Base-by-base conservation (phyloP, 1,140 invertebrate species). In the Tenebrio molitor region DNA sequence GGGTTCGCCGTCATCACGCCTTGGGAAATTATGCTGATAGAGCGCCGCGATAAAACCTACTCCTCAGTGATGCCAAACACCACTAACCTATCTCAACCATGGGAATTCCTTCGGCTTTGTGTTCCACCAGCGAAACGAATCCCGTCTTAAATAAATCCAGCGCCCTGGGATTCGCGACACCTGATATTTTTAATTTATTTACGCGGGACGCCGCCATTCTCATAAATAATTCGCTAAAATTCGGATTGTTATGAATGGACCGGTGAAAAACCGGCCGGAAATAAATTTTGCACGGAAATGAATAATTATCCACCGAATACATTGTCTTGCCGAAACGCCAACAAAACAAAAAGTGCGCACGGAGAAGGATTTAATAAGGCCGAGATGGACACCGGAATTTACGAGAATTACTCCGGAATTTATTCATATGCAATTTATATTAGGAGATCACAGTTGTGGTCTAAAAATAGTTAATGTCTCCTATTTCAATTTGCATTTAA, bases 11-110 rank as follows among this genome's bases (percentile, higher is more conserved):
- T 66, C 64, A 66, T 66, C 64, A 66, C 36, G 64, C 64, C 64
- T 66, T 66, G 64, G 64, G 64, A 66, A 66, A 66, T 66, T 66
- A 66, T 66, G 64, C 17, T 66, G 64, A 66, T 66, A 66, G 64
- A 5, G 42, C 64, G 17, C 21, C 21, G 39, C 34, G 39, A 66
- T 65, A 65, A 42, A 66, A 42, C 64, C 36, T 42, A 44, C 42
- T 66, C 42, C 64, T 66, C 42, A 16, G 23, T 44, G 23, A 58
- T 58, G 50, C 50, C 36, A 66, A 66, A 66, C 36, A 34, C 64
- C 36, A 66, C 64, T 41, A 66, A 66, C 34, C 63, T 65, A 65
- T 39, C 63, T 65, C 63, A 65, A 65, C 16, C 63, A 10, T 14
- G 39, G 39, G 63, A 58, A 58, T 58, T 58, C 21, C 50, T n/a